Conservation (phyloP, 2,113 vertebrate species). For the Prionailurus bengalensis region DNA sequence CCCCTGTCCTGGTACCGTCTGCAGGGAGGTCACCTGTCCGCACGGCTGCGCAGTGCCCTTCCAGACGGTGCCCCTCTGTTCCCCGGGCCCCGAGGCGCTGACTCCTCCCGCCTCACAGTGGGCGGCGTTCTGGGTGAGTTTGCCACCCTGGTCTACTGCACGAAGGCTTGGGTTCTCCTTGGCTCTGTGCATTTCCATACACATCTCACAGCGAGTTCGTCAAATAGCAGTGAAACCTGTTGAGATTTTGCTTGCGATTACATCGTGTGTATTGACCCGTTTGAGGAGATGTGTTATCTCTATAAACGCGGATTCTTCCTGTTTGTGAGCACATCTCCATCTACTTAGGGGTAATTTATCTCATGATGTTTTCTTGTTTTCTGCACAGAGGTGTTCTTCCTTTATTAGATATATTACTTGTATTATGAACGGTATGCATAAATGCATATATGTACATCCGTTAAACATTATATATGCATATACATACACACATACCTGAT, state of each 20-base stretch:
- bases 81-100: no score
- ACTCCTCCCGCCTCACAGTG: no score
- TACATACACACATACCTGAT: not conserved
- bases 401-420: not conserved
- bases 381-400: not conserved
- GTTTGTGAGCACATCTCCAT: not conserved
- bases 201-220: no score
- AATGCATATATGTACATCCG: not conserved
- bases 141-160: no score
- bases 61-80: no score
- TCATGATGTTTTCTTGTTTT: not conserved
- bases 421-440: not conserved
- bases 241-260: not conserved
- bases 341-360: not conserved
- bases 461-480: not conserved
- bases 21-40: no score
- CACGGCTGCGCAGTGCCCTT: no score
- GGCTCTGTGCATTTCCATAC: not conserved
- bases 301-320: not conserved
- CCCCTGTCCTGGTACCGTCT: no score
- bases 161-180: no score
- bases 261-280: not conserved
- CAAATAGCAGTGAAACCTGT: not conserved
- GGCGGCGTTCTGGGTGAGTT: no score
- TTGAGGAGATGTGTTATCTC: not conserved